Conservation (phyloP, 2,113 vertebrate genomes). For the Orientallactaga bullata region DNA sequence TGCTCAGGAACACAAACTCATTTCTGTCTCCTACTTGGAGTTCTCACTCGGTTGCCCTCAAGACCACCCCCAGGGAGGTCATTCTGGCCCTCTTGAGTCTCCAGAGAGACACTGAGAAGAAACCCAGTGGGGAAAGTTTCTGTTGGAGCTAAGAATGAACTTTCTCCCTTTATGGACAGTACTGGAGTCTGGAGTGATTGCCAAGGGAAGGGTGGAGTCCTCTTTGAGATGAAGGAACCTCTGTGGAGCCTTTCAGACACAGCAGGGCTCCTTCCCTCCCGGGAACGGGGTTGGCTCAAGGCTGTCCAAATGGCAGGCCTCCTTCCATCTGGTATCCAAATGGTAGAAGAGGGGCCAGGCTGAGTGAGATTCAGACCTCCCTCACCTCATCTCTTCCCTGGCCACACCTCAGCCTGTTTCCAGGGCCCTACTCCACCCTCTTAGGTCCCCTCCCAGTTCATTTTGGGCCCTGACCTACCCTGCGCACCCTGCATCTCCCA, state of each 20-base stretch:
- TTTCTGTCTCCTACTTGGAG: background rate
- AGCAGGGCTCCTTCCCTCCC: background rate
- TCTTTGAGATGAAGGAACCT: conserved; percentile 30
- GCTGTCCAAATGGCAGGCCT: conserved; percentile 54
- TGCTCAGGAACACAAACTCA: background rate
- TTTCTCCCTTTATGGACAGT: conserved; percentile 37
- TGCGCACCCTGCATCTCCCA: background rate
- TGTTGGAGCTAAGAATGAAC: conserved; percentile 25
- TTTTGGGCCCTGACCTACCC: conserved; percentile 4
- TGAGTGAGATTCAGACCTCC: background rate
- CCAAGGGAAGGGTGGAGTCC: conserved; percentile 33
- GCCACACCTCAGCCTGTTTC: background rate
- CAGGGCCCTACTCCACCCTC: background rate
- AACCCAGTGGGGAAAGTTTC: conserved; percentile 18
- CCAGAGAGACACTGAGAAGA: conserved; percentile 18
- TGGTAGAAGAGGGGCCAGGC: conserved; percentile 51
- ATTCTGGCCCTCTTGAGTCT: background rate
- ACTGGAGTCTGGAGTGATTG: conserved; percentile 3
- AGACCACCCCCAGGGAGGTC: background rate
- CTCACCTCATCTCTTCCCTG: background rate
- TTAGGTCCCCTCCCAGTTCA: background rate
- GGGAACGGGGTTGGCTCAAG: conserved; percentile 46
- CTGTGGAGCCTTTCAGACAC: conserved; percentile 21
- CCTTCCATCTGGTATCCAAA: conserved; percentile 72
- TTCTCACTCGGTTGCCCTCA: background rate